A percentile compares a stretch with the other conserved stretches of the same genome.
phyloP scores from a whole-genome alignment of 2,113 vertebrate species.

The Urocolius indicus region DNA sequence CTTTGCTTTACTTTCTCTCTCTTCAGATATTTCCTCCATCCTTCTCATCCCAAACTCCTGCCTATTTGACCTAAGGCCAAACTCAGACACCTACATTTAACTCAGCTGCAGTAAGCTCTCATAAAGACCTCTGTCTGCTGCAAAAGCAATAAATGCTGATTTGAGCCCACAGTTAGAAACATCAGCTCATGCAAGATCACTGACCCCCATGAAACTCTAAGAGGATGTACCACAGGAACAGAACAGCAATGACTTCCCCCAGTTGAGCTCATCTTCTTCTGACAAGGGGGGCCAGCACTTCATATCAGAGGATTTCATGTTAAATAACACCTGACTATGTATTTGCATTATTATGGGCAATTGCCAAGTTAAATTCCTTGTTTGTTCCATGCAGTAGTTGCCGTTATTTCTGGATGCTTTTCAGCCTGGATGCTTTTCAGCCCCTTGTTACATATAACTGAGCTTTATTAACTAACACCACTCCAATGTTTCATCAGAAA shows the following conservation, averaged over 20 bases:
- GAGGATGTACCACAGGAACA: neutral
- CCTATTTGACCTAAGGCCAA: neutral
- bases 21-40: neutral
- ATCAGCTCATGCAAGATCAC: accelerated
- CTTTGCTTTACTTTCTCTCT: neutral
- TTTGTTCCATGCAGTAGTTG: neutral
- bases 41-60: neutral
- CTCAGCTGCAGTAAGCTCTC: neutral
- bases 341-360: neutral
- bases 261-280: neutral
- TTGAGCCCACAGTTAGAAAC: neutral
- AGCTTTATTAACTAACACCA: neutral
- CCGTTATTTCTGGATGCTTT: no score
- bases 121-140: neutral
- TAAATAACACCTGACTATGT: neutral
- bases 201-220: neutral
- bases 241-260: neutral
- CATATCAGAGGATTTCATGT: neutral
- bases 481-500: neutral
- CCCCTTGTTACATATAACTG: neutral
- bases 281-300: neutral
- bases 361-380: neutral
- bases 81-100: neutral
- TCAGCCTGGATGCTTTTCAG: neutral
- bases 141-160: neutral